Percentiles rank a stretch among this genome's conserved stretches.
phyloP scores from a whole-genome alignment of 2,888 invertebrate genomes.

The Oeneis ivallda region DNA sequence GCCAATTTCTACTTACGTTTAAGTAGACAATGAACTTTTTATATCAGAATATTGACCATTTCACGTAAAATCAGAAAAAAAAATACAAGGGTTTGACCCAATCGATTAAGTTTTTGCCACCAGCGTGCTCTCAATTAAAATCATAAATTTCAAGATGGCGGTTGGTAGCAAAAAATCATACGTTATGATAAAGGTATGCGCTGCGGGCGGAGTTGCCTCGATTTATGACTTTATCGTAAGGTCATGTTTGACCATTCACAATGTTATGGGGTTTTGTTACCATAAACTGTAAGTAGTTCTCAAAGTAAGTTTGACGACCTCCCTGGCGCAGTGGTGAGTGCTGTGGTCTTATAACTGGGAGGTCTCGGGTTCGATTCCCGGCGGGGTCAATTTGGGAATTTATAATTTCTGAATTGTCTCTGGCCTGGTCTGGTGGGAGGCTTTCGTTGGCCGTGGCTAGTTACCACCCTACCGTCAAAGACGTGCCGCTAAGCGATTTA shows the following conservation, averaged over 20 bases:
- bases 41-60: conserved; percentile 19
- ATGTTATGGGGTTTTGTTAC: conserved; percentile 32
- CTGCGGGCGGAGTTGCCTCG: conserved; percentile 56
- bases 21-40: conserved; percentile 3
- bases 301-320: no score
- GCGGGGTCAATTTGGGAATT: no score
- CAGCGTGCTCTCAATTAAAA: conserved; percentile 63
- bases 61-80: conserved; percentile 19
- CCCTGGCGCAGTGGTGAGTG: no score
- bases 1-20: neutral
- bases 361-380: no score
- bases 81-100: conserved; percentile 44
- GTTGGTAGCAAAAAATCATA: conserved; percentile 67
- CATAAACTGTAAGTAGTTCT: neutral
- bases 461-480: no score
- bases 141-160: conserved; percentile 69
- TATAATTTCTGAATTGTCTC: no score
- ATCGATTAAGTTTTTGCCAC: conserved; percentile 75
- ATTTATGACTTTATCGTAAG: conserved; percentile 73
- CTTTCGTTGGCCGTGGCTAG: no score
- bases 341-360: no score
- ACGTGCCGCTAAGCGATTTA: no score
- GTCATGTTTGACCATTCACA: conserved; percentile 38
- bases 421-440: no score
- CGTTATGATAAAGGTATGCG: conserved; percentile 51